Conservation (phyloP, 2,888 invertebrate species). For the Seira musarum region DNA sequence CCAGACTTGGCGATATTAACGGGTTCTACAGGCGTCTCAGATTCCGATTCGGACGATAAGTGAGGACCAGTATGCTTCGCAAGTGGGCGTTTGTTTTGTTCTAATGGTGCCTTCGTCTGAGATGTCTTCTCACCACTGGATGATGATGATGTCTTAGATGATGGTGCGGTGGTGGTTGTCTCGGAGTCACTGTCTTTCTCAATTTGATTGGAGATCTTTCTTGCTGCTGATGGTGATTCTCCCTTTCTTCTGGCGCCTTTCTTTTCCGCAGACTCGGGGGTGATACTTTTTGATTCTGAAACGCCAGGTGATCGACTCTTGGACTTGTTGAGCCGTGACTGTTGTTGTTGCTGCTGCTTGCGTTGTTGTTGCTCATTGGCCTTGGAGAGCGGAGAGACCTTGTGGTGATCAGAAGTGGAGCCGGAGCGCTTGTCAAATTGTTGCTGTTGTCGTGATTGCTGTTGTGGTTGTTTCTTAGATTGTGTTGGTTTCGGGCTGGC, state of each 20-base stretch:
- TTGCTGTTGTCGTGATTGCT: conserved; percentile 68
- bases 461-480: conserved; percentile 59
- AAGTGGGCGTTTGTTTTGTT: no score
- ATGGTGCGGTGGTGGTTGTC: conserved; percentile 18
- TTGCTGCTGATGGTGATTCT: conserved; percentile 68
- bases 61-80: conserved; percentile 45
- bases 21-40: conserved; percentile 29
- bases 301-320: conserved; percentile 39
- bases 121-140: conserved; percentile 59
- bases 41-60: conserved; percentile 67
- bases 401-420: conserved; percentile 34
- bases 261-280: conserved; percentile 62
- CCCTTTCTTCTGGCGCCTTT: conserved; percentile 68
- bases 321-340: conserved; percentile 35
- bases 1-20: conserved; percentile 9
- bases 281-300: conserved; percentile 24
- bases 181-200: conserved; percentile 54
- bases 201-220: conserved; percentile 39
- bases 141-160: conserved; percentile 11
- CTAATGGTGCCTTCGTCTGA: conserved; percentile 65
- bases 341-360: conserved; percentile 68
- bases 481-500: conserved; percentile 60
- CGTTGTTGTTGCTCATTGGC: conserved; percentile 65
- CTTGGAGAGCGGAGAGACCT: conserved; percentile 69
- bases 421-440: conserved; percentile 20